Base-by-base conservation (phyloP, 2,113 vertebrate species). In the Jaculus jaculus region DNA sequence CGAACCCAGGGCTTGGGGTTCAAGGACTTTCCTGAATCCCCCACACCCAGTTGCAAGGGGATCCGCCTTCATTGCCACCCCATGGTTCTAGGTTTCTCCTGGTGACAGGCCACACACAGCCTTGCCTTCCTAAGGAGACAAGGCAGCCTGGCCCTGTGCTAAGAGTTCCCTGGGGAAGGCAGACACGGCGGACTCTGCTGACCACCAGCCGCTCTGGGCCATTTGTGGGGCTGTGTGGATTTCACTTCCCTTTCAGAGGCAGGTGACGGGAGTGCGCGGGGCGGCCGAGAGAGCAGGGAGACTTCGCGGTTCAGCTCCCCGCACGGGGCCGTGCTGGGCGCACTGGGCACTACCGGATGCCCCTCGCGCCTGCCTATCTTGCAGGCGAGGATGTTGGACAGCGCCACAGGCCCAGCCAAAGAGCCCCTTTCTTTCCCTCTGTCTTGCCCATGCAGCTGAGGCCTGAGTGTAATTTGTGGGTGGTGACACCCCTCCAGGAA, bases 271-370 rank as follows among this genome's bases (percentile, higher is more conserved):
- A 24, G 5, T 26, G 42, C 51, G 4, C 0, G n/a, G n/a, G 12
- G 17, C 1, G 39, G 68, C 51, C 10, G 73, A 88, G 68, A 34
- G 32, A 66, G 21, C 28, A 13, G 9, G 0, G 7, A 0, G 1
- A 7, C 60, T 47, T 39, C 1, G 0, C 8, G 42, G 5, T 47
- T 47, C 42, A 47, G 42, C 8, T 47, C 42, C 8, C 42, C 8
- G n/a, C n/a, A n/a, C n/a, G n/a, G n/a, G n/a, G n/a, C n/a, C n/a
- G n/a, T n/a, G n/a, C n/a, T n/a, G n/a, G n/a, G n/a, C n/a, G n/a
- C n/a, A n/a, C n/a, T n/a, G n/a, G n/a, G n/a, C n/a, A 20, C 13
- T 1, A 0, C 37, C n/a, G 7, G 24, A 28, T 28, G 58, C 0
- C 5, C n/a, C 20, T 28, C 74, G 37, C 71, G 3, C 58, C 7